These are phyloP conservation scores for Cryptus viduatorius DNA, from an alignment of 2,888 invertebrate genomes.

Conservation along the genomic window DNA sequence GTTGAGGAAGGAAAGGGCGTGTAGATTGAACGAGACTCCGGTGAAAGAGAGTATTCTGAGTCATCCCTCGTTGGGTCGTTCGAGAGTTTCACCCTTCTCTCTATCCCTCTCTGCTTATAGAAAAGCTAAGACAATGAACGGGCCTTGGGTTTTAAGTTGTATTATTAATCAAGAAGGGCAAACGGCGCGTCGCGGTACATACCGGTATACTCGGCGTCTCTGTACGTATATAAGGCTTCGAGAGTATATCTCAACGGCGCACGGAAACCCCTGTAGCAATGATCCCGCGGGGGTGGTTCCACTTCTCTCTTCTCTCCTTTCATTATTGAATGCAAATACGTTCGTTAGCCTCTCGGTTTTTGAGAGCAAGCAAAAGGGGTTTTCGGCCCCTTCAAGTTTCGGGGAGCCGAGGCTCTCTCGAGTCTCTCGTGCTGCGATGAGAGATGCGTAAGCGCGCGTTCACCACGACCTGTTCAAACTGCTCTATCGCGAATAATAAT, in stretches of 20 bases:
- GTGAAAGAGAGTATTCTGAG: slow-evolving; percentile 56
- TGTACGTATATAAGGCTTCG: slow-evolving; percentile 21
- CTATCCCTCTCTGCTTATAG: slow-evolving; percentile 32
- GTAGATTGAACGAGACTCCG: slow-evolving; percentile 50
- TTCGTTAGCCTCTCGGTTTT: slow-evolving; percentile 76
- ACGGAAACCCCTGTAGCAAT: background rate
- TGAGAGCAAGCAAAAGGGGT: slow-evolving; percentile 65
- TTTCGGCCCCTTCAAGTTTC: slow-evolving; percentile 33
- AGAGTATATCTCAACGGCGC: slow-evolving; percentile 32
- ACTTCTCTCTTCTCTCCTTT: slow-evolving; percentile 66
- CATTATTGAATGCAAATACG: slow-evolving; percentile 80
- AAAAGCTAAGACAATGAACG: slow-evolving; percentile 70
- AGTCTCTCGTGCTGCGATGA: slow-evolving; percentile 20
- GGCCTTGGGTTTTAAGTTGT: slow-evolving; percentile 72
- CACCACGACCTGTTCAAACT: slow-evolving; percentile 30
- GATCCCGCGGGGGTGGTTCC: slow-evolving; percentile 39
- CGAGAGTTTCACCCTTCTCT: slow-evolving; percentile 9
- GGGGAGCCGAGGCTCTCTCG: slow-evolving; percentile 40
- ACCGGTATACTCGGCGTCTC: slow-evolving; percentile 5
- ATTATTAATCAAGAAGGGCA: slow-evolving; percentile 75
- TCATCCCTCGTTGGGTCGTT: slow-evolving; percentile 57
- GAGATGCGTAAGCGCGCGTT: slow-evolving; percentile 33
- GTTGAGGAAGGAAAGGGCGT: slow-evolving; percentile 16
- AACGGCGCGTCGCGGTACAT: slow-evolving; percentile 51
- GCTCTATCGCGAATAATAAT: slow-evolving; percentile 64